These are phyloP conservation scores for Lontra canadensis DNA, from an alignment of 2,113 vertebrate species.

Conservation along the genomic window DNA sequence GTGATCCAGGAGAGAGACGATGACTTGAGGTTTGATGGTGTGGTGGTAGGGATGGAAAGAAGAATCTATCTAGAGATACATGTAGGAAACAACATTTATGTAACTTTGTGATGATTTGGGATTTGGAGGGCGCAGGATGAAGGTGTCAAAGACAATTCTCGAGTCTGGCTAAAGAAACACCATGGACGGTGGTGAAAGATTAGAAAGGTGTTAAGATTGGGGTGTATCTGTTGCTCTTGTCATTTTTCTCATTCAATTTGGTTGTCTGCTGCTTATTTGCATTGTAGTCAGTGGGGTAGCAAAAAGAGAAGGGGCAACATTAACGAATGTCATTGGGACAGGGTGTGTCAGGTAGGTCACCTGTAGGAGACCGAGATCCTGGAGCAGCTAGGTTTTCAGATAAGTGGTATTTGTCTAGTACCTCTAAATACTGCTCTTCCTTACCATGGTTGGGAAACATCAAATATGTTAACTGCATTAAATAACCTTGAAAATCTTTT, in stretches of 20 bases:
- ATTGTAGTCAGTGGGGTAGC: not conserved
- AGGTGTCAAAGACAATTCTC: not conserved
- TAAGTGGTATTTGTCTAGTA: not conserved
- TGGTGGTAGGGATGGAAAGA: not conserved
- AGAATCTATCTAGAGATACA: not conserved
- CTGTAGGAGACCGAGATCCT: not conserved
- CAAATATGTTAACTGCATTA: not conserved
- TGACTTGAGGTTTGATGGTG: not conserved
- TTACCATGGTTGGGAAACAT: not conserved
- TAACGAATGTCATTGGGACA: not conserved
- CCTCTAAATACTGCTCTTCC: not conserved
- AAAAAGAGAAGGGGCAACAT: not conserved
- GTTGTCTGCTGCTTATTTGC: not conserved
- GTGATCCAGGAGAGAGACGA: not conserved
- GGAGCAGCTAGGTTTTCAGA: not conserved
- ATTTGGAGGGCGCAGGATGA: not conserved
- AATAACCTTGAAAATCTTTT: not conserved
- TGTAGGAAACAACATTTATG: not conserved
- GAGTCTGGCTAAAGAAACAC: not conserved
- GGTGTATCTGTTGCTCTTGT: not conserved
- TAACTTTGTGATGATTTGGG: not conserved
- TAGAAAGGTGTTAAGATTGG: not conserved
- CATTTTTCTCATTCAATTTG: conserved; percentile 10
- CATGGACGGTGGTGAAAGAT: not conserved
- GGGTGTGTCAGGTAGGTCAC: not conserved